Evolutionary conservation across 2,113 vertebrate genomes (phyloP), one percentile per base, ranked within the genome.

Genomic region (Felis chaus): DNA sequence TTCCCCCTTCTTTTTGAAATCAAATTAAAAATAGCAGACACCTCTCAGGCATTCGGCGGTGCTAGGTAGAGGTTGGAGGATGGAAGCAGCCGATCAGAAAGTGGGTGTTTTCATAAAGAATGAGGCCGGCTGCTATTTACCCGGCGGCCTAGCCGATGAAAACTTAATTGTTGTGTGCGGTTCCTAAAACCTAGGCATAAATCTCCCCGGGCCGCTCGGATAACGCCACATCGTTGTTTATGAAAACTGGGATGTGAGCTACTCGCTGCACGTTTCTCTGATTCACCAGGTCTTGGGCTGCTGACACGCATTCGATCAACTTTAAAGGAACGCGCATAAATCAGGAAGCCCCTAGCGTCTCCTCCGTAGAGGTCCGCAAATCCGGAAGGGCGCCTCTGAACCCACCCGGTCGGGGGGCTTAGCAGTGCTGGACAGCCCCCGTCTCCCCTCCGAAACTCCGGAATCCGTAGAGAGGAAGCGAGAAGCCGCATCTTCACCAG

Each of bases 301-400:
- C 97, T 94, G 97, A 98, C 97, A 93, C 79, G 89, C 97, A 92
- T 97, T 98, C 89, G 96, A 98, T 98, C 96, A 95, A 95, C 88
- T 98, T 97, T 95, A 95, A 97, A 98, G 95, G 97, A 97, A 97
- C 84, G 97, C 57, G 79, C 94, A 93, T 98, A 97, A 97, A 97
- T 98, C 98, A 98, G 81, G 90, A 27, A 91, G 50, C 88, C 78
- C 69, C 94, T 25, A 41, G 90, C 55, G 74, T 82, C 95, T 96
- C 90, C 85, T 36, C 23, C 0, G 4, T 1, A 18, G 93, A 97
- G 91, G 88, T 61, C 87, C 89, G 36, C 82, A 69, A 87, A 86
- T 89, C 76, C 71, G 68, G 92, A 85, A 90, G 84, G 95, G 96
- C 87, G 96, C 94, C 97, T 88, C 76, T 36, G 80, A 88, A 90